A percentile compares a stretch with the other conserved stretches of the same genome.
Conservation (phyloP, 1,140 invertebrate species). For the Ceratitis capitata region DNA sequence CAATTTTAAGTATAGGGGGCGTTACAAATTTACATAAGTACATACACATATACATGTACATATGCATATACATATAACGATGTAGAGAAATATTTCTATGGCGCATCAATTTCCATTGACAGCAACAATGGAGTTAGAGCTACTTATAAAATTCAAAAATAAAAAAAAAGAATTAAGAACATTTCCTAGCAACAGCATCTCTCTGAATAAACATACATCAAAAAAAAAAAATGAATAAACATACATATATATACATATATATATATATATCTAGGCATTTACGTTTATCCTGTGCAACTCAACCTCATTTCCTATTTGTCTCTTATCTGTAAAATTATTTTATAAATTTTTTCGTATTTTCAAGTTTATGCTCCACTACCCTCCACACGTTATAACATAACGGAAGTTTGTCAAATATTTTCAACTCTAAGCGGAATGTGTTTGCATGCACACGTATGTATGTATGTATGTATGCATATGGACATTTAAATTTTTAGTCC, state of each 20-base stretch:
- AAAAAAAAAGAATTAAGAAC: too few relatives aligned
- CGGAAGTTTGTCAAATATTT: constrained; percentile 6
- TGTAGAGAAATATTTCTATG: background rate
- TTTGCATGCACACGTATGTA: background rate
- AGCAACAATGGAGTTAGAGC: background rate
- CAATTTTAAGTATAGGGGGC: background rate
- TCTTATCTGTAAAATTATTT: background rate
- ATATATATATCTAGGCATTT: background rate
- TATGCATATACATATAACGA: background rate
- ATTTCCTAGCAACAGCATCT: too few relatives aligned
- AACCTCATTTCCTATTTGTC: background rate
- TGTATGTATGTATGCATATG: background rate
- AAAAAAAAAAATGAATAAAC: too few relatives aligned
- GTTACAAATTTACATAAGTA: background rate
- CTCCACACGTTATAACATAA: background rate
- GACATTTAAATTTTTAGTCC: background rate
- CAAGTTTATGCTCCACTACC: background rate
- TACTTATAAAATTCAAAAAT: background rate
- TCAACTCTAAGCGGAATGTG: background rate
- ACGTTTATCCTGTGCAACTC: too few relatives aligned
- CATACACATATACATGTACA: background rate
- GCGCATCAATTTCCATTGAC: background rate
- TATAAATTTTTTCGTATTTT: background rate
- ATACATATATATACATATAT: background rate
- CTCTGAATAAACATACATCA: background rate